Conservation (phyloP, 2,797 vertebrate species). For the Pipistrellus nathusii region DNA sequence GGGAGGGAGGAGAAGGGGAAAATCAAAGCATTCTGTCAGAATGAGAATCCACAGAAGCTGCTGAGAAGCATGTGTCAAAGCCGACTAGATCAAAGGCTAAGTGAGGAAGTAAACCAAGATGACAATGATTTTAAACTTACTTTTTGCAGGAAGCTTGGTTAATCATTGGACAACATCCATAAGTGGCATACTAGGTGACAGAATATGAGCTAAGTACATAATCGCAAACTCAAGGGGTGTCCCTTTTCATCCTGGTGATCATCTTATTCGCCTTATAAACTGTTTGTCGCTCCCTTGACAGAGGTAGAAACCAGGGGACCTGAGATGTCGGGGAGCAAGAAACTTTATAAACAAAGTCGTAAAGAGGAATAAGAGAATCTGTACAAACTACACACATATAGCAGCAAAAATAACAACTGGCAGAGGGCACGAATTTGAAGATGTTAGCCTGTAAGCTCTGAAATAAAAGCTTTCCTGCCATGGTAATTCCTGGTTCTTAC, state of each 20-base stretch:
- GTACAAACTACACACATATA: conserved; percentile 31
- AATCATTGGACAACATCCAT: conserved; percentile 66
- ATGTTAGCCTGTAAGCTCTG: background rate
- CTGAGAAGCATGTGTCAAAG: conserved; percentile 73
- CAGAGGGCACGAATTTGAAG: background rate
- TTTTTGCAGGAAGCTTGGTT: conserved; percentile 64
- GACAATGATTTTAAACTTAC: conserved; percentile 76
- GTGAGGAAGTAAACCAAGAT: conserved; percentile 74
- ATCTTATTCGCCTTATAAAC: background rate
- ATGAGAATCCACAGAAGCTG: conserved; percentile 72
- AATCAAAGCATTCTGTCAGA: conserved; percentile 77
- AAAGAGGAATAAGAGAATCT: conserved; percentile 51
- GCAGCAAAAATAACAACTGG: conserved; percentile 27
- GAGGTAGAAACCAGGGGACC: conserved; percentile 3
- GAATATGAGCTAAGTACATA: conserved; percentile 40
- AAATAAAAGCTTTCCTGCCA: background rate
- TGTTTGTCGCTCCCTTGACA: background rate
- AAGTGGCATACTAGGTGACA: conserved; percentile 62
- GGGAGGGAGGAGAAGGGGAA: background rate
- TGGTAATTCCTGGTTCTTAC: background rate
- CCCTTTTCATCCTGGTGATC: conserved; percentile 31
- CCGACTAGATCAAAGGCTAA: conserved; percentile 77
- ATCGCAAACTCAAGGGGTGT: conserved; percentile 20
- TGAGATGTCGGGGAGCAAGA: conserved; percentile 40
- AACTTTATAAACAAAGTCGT: conserved; percentile 56